phyloP scores from a whole-genome alignment of 2,113 vertebrate genomes.

The Trogon surrucura region DNA sequence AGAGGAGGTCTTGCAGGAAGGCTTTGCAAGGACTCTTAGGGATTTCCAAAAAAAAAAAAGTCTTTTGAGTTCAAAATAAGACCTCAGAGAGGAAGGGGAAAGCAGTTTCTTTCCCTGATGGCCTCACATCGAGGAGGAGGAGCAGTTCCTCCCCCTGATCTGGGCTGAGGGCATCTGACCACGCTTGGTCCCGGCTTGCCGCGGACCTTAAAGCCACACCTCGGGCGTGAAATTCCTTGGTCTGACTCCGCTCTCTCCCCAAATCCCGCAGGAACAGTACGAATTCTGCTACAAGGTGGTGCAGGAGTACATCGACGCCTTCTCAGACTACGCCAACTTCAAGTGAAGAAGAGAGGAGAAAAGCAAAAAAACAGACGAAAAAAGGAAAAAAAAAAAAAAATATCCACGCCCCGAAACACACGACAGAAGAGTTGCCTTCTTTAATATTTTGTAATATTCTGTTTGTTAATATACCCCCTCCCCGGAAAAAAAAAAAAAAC shows the following conservation, averaged over 20 bases:
- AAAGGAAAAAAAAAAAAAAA: not conserved
- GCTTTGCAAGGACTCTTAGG: not conserved
- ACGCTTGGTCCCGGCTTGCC: not conserved
- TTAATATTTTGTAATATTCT: conserved; percentile 99
- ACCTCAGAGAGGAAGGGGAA: not conserved
- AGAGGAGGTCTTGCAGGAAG: not conserved
- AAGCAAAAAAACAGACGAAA: not conserved
- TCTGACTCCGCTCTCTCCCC: not conserved
- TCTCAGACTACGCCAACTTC: conserved; percentile 99
- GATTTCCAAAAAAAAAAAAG: not conserved
- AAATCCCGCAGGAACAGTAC: conserved; percentile 89
- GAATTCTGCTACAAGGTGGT: conserved; percentile 99
- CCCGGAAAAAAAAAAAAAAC: no score
- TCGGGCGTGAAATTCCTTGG: fast-evolving
- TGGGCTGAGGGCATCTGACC: not conserved
- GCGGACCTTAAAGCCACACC: fast-evolving
- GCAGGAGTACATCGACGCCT: conserved; percentile 99
- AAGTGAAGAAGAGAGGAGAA: conserved; percentile 76
- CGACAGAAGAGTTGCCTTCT: conserved; percentile 88
- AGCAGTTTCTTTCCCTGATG: not conserved
- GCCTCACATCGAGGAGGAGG: not conserved
- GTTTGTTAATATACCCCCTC: conserved; percentile 90
- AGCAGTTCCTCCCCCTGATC: not conserved
- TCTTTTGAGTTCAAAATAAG: not conserved
- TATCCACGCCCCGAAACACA: not conserved